A percentile compares a stretch with the other conserved stretches of the same genome.
Conservation (phyloP, 2,113 vertebrate genomes). For the Mus pahari region DNA sequence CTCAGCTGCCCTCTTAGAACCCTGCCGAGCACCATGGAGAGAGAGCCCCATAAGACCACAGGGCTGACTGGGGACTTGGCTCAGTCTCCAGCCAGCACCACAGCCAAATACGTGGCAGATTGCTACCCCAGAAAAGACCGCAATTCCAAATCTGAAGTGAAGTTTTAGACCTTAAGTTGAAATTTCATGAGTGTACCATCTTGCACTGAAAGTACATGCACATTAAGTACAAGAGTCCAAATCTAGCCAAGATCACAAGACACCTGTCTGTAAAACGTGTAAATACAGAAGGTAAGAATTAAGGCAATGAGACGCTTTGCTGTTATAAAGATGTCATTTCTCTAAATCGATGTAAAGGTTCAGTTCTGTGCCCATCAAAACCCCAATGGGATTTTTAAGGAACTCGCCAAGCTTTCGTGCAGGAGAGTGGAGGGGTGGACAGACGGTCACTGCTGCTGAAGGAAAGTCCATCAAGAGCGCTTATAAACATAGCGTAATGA, state of each 20-base stretch:
- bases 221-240: not conserved
- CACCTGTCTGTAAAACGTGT: not conserved
- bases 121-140: not conserved
- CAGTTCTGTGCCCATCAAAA: not conserved
- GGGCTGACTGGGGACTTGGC: not conserved
- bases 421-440: not conserved
- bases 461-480: not conserved
- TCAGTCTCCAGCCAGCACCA: not conserved
- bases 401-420: not conserved
- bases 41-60: not conserved
- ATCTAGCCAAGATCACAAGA: not conserved
- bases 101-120: not conserved
- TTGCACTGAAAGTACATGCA: not conserved
- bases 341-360: conserved; percentile 53
- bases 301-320: not conserved
- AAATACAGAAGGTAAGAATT: not conserved
- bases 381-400: not conserved
- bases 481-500: not conserved
- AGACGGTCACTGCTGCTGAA: not conserved
- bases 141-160: not conserved
- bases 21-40: not conserved
- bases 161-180: not conserved
- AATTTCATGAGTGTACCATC: not conserved
- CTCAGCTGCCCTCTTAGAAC: not conserved
- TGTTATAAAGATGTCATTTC: not conserved